phyloP scores from a whole-genome alignment of 2,113 vertebrate genomes.

The Peromyscus californicus region DNA sequence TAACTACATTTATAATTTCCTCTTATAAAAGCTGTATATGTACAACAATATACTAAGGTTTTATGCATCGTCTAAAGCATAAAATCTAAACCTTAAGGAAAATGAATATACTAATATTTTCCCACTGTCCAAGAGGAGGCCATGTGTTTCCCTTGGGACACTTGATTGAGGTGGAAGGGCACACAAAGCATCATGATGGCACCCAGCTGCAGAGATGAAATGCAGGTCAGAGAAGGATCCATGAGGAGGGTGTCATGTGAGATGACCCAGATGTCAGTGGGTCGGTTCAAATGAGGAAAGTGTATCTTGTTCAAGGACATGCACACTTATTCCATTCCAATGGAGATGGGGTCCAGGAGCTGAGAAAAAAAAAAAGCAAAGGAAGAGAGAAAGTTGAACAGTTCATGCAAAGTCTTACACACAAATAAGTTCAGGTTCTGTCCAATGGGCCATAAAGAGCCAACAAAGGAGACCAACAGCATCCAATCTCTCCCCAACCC shows the following conservation, averaged over 20 bases:
- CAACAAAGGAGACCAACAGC: neutral
- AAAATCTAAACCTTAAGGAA: neutral
- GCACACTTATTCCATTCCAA: rapidly evolving
- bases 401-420: neutral
- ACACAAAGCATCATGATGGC: neutral
- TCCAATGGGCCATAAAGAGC: neutral
- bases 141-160: neutral
- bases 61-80: neutral
- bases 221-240: neutral
- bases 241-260: neutral
- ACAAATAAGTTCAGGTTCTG: neutral
- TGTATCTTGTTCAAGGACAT: neutral
- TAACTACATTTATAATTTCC: neutral
- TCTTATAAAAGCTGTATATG: neutral
- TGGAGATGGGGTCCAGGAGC: neutral
- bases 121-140: neutral
- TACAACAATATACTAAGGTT: neutral
- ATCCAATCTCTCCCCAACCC: neutral
- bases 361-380: neutral
- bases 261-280: neutral
- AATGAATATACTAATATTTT: neutral
- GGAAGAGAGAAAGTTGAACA: neutral
- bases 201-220: neutral
- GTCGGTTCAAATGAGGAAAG: neutral
- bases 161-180: neutral